These are phyloP conservation scores for Schlechtendalia chinensis DNA, from an alignment of 1,140 invertebrate species.

Conservation along the genomic window DNA sequence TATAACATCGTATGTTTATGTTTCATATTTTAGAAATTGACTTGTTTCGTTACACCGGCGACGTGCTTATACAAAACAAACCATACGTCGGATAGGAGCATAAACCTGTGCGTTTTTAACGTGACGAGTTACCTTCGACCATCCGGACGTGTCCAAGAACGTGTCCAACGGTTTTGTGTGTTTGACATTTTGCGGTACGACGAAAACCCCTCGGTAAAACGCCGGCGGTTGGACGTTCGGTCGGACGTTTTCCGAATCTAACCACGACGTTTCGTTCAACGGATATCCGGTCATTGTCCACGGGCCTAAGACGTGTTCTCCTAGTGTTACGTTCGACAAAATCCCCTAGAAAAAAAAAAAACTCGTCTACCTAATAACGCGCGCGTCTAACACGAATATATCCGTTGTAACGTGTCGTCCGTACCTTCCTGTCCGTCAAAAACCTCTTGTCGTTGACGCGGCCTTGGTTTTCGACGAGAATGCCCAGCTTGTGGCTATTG, in stretches of 20 bases:
- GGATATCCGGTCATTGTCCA: constrained; percentile 48
- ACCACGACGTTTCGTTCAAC: constrained; percentile 47
- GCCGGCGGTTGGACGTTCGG: constrained; percentile 23
- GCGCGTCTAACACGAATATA: too few relatives aligned
- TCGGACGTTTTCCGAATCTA: neutral
- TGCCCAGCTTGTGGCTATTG: constrained; percentile 3
- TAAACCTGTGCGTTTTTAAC: too few relatives aligned
- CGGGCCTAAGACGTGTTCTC: constrained; percentile 7
- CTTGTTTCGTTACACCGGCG: too few relatives aligned
- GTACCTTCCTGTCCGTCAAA: constrained; percentile 70
- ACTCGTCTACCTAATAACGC: too few relatives aligned
- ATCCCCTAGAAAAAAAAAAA: constrained; percentile 41
- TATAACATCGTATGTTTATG: too few relatives aligned
- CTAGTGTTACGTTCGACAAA: constrained; percentile 18
- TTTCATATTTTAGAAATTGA: too few relatives aligned
- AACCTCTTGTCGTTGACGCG: constrained; percentile 63
- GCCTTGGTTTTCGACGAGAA: constrained; percentile 42
- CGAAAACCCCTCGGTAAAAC: constrained; percentile 35
- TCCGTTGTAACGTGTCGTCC: too few relatives aligned
- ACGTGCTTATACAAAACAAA: too few relatives aligned
- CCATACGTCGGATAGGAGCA: too few relatives aligned
- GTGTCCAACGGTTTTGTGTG: constrained; percentile 42
- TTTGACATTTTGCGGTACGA: constrained; percentile 6
- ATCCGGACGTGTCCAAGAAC: constrained; percentile 47
- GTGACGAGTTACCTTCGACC: constrained; percentile 49